These are phyloP conservation scores for Salvelinus fontinalis DNA, from an alignment of 2,113 vertebrate genomes.

Conservation along the genomic window DNA sequence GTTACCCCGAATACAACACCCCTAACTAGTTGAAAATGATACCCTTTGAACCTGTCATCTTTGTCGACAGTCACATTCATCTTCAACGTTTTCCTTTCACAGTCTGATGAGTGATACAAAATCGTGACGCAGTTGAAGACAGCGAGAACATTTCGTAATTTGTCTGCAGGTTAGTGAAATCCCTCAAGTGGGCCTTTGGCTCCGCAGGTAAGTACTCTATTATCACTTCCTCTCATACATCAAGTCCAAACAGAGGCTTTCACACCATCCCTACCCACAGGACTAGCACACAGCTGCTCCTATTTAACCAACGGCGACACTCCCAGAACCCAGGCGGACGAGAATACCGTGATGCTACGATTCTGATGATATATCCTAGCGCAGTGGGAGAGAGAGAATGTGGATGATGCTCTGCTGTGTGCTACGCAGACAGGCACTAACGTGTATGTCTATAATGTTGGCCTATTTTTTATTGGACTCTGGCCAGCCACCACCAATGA, in stretches of 20 bases:
- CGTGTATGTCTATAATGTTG: not conserved
- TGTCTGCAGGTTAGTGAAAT: not conserved
- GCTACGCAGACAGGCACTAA: not conserved
- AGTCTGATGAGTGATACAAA: not conserved
- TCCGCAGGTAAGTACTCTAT: not conserved
- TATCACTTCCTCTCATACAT: not conserved
- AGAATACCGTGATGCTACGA: not conserved
- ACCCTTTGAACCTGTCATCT: not conserved
- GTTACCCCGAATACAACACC: not conserved
- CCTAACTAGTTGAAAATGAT: not conserved
- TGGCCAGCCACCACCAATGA: not conserved
- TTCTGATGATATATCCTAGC: not conserved
- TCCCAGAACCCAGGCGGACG: not conserved
- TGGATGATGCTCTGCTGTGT: not conserved
- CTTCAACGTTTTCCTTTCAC: not conserved
- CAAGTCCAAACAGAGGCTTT: not conserved
- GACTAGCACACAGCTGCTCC: not conserved
- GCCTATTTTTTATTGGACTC: not conserved
- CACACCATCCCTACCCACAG: not conserved
- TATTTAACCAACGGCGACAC: not conserved
- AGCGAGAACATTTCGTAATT: not conserved
- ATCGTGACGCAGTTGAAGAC: not conserved
- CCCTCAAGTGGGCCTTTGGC: not conserved
- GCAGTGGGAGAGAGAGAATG: not conserved
- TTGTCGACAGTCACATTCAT: not conserved